These are phyloP conservation scores for Proisotoma minuta DNA, from an alignment of 2,888 invertebrate genomes.

Conservation along the genomic window DNA sequence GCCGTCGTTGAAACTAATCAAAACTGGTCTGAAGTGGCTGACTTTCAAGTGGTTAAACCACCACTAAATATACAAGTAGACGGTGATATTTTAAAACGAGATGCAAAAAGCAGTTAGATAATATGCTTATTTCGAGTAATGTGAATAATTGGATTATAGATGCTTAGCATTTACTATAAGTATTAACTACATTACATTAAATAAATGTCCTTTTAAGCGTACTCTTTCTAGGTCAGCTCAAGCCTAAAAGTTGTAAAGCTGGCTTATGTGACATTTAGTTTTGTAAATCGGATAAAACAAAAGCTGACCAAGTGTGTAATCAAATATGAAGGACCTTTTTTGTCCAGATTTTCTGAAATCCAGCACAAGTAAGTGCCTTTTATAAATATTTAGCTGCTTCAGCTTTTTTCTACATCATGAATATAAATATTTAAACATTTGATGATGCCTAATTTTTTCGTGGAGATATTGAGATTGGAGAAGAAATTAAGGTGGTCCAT, in stretches of 20 bases:
- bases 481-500: conserved; percentile 56
- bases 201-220: too few relatives aligned
- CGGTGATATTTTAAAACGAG: too few relatives aligned
- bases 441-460: too few relatives aligned
- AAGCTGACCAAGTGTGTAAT: conserved; percentile 64
- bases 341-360: conserved; percentile 59
- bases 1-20: conserved; percentile 75
- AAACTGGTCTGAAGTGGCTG: conserved; percentile 76
- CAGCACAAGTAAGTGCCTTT: conserved; percentile 51
- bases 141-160: too few relatives aligned
- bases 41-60: conserved; percentile 72
- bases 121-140: too few relatives aligned
- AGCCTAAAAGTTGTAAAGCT: conserved; percentile 59
- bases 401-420: background rate
- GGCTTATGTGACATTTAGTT: conserved; percentile 58
- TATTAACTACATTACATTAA: too few relatives aligned
- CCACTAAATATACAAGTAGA: conserved; percentile 63
- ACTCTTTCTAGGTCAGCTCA: conserved; percentile 58
- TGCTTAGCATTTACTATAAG: too few relatives aligned
- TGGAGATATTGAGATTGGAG: conserved; percentile 58
- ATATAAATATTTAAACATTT: too few relatives aligned
- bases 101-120: too few relatives aligned
- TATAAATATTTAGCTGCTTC: conserved; percentile 6
- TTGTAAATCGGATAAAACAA: conserved; percentile 66
- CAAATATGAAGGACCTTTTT: conserved; percentile 65